These are phyloP conservation scores for Aurelia sp. DNA, from an alignment of 30 jellyfish, hydroid and myxozoan genomes.

Conservation along the genomic window DNA sequence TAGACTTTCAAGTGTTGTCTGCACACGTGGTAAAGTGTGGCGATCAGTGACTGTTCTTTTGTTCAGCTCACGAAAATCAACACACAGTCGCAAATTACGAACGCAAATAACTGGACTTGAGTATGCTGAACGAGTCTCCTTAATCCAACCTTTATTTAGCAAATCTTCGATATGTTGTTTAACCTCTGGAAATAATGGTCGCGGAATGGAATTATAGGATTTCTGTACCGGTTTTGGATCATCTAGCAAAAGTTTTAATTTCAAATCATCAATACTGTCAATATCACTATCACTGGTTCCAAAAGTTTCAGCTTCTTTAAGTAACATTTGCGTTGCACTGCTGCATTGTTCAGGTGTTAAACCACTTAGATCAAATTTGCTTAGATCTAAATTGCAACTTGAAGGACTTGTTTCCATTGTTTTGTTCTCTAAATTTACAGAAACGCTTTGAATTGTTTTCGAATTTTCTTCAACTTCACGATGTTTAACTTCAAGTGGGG, in stretches of 20 bases:
- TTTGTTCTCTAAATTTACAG: no score
- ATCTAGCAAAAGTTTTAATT: neutral
- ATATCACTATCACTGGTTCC: constrained; percentile 20
- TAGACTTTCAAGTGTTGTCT: no score
- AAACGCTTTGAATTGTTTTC: no score
- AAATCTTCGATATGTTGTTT: constrained; percentile 28
- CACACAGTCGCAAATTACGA: no score
- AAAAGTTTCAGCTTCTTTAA: constrained; percentile 12
- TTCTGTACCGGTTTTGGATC: constrained; percentile 53
- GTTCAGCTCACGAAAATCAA: no score
- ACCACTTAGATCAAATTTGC: constrained; percentile 8
- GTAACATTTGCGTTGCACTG: constrained; percentile 5
- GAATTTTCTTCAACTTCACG: neutral
- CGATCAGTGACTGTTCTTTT: no score
- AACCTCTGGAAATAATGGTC: constrained; percentile 26
- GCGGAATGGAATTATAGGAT: constrained; percentile 37
- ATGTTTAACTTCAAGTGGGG: constrained; percentile 12
- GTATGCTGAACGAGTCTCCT: no score
- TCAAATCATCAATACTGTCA: constrained; percentile 26
- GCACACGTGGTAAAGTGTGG: no score
- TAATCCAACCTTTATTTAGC: constrained; percentile 55
- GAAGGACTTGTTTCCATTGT: no score
- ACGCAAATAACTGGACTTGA: no score
- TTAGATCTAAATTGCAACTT: neutral
- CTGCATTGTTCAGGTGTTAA: constrained; percentile 13